A percentile compares a stretch with the other conserved stretches of the same genome.
phyloP scores from a whole-genome alignment of 2,113 vertebrate genomes.

The Gymnobelideus leadbeateri region DNA sequence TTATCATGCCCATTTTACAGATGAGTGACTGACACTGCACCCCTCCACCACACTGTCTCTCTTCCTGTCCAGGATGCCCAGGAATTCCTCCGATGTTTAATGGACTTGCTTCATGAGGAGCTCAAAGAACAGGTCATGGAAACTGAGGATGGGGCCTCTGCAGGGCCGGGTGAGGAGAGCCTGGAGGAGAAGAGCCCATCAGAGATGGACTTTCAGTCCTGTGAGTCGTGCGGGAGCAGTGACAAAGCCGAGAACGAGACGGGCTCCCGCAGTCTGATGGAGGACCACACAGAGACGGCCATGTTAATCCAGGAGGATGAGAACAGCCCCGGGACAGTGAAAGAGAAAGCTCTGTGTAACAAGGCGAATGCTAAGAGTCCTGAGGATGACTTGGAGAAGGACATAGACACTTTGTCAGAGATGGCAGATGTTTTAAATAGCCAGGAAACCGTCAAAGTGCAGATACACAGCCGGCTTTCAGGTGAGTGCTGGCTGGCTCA shows the following conservation, averaged over 20 bases:
- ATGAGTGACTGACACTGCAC: not conserved
- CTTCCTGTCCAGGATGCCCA: slow-evolving; percentile 92
- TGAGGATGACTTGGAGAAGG: slow-evolving; percentile 92
- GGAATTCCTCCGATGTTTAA: slow-evolving; percentile 97
- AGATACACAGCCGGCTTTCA: slow-evolving; percentile 90
- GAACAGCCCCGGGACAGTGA: slow-evolving; percentile 91
- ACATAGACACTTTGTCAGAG: slow-evolving; percentile 87
- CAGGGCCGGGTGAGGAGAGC: slow-evolving; percentile 83
- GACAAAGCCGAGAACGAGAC: slow-evolving; percentile 91
- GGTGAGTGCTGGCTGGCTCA: slow-evolving; percentile 81
- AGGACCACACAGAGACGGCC: slow-evolving; percentile 91
- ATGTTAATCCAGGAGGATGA: slow-evolving; percentile 94
- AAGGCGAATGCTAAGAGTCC: slow-evolving; percentile 89
- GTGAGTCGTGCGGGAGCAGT: slow-evolving; percentile 92
- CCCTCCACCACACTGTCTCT: too few relatives aligned
- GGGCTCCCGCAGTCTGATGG: slow-evolving; percentile 81
- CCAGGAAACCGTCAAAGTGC: slow-evolving; percentile 94
- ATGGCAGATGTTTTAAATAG: slow-evolving; percentile 88
- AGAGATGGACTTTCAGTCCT: slow-evolving; percentile 93
- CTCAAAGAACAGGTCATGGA: slow-evolving; percentile 93
- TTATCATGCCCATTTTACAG: not conserved
- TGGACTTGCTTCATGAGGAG: slow-evolving; percentile 99
- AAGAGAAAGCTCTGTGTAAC: slow-evolving; percentile 92
- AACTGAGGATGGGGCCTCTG: slow-evolving; percentile 86
- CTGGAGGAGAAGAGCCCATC: slow-evolving; percentile 92